Conservation (phyloP, 2,888 invertebrate genomes). For the Calameuta filiformis region DNA sequence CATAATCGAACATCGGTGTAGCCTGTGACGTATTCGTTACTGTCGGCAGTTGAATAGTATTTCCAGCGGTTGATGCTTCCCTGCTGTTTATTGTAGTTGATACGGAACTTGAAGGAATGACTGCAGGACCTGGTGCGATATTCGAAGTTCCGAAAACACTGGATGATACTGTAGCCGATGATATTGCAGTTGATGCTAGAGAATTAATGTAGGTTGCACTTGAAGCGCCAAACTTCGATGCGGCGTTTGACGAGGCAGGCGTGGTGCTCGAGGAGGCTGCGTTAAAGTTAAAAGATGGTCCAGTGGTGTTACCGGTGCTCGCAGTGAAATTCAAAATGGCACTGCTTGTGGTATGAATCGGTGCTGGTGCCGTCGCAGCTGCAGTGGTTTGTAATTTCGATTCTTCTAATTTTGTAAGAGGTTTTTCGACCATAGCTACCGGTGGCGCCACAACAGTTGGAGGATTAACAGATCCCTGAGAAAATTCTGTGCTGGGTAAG, state of each 20-base stretch:
- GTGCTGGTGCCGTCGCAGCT: not conserved
- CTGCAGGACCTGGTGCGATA: not conserved
- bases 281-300: constrained; percentile 21
- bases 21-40: not conserved
- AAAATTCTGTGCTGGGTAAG: constrained; percentile 30
- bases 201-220: constrained; percentile 1
- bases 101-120: not conserved
- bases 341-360: constrained; percentile 4
- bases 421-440: not conserved
- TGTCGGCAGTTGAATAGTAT: not conserved
- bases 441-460: not conserved
- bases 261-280: not conserved
- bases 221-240: constrained; percentile 14
- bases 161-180: not conserved
- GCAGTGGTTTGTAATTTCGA: not conserved
- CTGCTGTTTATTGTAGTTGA: not conserved
- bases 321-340: not conserved
- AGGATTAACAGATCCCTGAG: not conserved
- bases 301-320: not conserved
- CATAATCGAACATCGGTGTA: not conserved
- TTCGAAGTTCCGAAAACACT: not conserved
- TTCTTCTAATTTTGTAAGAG: not conserved
- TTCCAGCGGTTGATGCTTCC: not conserved
- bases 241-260: not conserved
- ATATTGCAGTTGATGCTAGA: not conserved